These are phyloP conservation scores for Zaprionus gabonicus DNA, from an alignment of 1,140 invertebrate genomes.

Conservation along the genomic window DNA sequence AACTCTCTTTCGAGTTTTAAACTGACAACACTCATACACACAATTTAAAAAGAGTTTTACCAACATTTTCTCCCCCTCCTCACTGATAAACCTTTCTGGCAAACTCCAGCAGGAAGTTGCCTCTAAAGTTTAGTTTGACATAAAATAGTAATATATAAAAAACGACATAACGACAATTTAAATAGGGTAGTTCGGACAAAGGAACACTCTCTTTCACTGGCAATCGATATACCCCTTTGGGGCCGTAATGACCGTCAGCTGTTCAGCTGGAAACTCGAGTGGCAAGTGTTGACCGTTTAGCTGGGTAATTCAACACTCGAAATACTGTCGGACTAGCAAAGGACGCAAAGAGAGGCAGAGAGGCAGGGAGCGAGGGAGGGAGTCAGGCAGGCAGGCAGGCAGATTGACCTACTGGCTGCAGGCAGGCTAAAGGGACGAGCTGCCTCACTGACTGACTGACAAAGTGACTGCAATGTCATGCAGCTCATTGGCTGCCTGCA, in stretches of 20 bases:
- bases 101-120: background rate
- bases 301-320: conserved; percentile 50
- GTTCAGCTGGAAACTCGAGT: conserved; percentile 30
- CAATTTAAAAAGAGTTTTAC: too few relatives aligned
- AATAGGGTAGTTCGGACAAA: background rate
- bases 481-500: conserved; percentile 53
- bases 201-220: background rate
- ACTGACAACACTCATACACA: too few relatives aligned
- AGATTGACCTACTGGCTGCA: conserved; percentile 2
- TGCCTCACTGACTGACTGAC: conserved; percentile 28
- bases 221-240: background rate
- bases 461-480: conserved; percentile 51
- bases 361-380: background rate
- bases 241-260: background rate
- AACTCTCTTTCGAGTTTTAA: too few relatives aligned
- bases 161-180: background rate
- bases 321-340: conserved; percentile 17
- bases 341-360: too few relatives aligned
- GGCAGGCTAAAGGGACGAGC: background rate
- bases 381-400: background rate
- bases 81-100: too few relatives aligned
- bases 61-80: too few relatives aligned
- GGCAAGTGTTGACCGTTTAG: conserved; percentile 43
- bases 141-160: background rate
- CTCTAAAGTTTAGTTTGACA: background rate